Conservation (phyloP, 2,113 vertebrate species). For the Antechinus stuartii region DNA sequence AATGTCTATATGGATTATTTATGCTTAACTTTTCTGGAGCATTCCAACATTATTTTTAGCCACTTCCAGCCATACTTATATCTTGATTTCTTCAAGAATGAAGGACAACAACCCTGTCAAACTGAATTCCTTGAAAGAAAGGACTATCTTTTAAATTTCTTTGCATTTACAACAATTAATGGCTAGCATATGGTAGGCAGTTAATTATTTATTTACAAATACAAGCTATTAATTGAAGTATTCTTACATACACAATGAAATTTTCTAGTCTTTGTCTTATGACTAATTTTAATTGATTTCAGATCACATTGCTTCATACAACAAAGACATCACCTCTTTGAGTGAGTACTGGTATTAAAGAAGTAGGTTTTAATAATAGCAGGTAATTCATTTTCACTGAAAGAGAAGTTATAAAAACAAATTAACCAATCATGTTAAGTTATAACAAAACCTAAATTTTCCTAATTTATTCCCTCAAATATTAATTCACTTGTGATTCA, state of each 20-base stretch:
- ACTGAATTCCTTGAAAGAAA: background rate
- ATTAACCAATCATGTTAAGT: slow-evolving; percentile 41
- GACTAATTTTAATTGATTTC: background rate
- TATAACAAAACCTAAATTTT: slow-evolving; percentile 64
- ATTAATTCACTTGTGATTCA: slow-evolving; percentile 60
- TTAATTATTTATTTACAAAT: background rate
- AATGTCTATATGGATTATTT: background rate
- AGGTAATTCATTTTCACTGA: background rate
- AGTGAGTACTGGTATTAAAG: background rate
- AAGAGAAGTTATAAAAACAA: slow-evolving; percentile 36
- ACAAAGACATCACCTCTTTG: background rate
- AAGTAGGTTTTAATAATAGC: background rate
- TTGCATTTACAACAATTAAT: background rate
- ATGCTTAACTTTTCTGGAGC: background rate
- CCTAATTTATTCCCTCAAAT: slow-evolving; percentile 57
- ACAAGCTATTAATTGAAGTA: background rate
- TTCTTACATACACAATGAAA: background rate
- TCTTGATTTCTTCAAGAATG: background rate
- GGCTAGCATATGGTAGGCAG: background rate
- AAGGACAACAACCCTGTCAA: background rate
- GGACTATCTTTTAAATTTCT: background rate
- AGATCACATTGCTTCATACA: background rate
- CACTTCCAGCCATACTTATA: background rate
- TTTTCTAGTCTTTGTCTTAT: background rate
- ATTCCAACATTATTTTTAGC: background rate